phyloP scores from a whole-genome alignment of 2,797 vertebrate species.

The Loriculus beryllinus region DNA sequence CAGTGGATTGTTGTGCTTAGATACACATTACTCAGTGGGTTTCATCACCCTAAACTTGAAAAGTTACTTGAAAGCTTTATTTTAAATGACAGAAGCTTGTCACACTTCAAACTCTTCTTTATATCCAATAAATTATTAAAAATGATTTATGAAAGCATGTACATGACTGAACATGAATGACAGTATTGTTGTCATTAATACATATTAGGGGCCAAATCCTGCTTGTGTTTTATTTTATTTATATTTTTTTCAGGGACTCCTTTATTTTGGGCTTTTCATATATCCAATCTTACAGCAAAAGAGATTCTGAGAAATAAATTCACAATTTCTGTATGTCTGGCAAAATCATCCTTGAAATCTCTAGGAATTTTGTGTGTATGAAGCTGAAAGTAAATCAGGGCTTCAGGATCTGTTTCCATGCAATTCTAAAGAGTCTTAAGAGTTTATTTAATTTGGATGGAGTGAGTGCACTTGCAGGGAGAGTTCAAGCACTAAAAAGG shows the following conservation, averaged over 20 bases:
- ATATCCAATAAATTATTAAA: background rate
- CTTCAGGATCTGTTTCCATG: background rate
- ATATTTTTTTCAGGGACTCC: background rate
- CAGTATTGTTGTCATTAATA: background rate
- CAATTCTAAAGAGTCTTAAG: background rate
- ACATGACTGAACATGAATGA: background rate
- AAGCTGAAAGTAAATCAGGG: background rate
- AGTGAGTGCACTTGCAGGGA: background rate
- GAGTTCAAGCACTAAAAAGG: background rate
- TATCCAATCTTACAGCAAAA: background rate
- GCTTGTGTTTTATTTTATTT: background rate
- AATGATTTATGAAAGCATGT: background rate
- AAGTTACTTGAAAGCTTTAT: conserved; percentile 29
- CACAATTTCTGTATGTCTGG: background rate
- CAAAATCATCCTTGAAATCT: background rate
- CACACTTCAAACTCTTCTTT: background rate
- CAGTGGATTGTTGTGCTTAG: background rate
- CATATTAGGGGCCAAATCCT: background rate
- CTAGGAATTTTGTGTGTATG: background rate
- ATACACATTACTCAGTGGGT: background rate
- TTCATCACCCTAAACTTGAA: background rate
- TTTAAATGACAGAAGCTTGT: conserved; percentile 1
- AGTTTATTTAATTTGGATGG: background rate
- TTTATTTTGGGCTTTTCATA: background rate
- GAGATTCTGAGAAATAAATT: background rate